Base-by-base conservation (phyloP, 2,888 invertebrate genomes). In the Eupsilia transversa region DNA sequence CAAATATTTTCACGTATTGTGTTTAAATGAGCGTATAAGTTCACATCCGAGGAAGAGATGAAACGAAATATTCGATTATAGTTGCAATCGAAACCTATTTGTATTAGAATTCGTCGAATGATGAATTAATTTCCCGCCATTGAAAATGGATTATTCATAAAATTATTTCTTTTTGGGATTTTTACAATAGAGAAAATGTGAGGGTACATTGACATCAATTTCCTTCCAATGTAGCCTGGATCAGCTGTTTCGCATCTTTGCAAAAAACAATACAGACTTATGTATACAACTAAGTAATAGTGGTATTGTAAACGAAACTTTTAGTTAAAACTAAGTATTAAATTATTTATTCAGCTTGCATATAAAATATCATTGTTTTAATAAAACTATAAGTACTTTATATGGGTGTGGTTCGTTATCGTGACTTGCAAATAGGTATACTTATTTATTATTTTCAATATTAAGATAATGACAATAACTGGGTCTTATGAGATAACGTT, bases 171-270 rank as follows among this genome's bases (percentile, higher is more conserved):
- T 43, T 46, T 27, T 33, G 3, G 12, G 12, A 46, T 57, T 77
- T 77, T 14, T 57, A 38, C 10, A 27, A 66, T 30, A 27, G 0
- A 52, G 7, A 43, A 59, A 63, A 60, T 49, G 1, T 49, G 74
- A 64, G 68, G 75, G 80, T 80, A 84, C 49, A 23, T 52, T 49
- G 59, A 64, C 52, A 61, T 70, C 33, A 27, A n/a, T 72, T 65
- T 64, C 9, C 2, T 70, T 46, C n/a, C n/a, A 56, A 38, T n/a
- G 52, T 54, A 30, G 27, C 5, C 17, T 57, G 52, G 72, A 82
- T 76, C 78, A 77, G 83, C 73, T 79, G 71, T 63, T 75, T 76
- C 82, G n/a, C n/a, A 38, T 41, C 14, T 73, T 17, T 46, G 5
- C 35, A 46, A 30, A 23, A 41, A 66, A 41, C 12, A 27, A 20